A percentile compares a stretch with the other conserved stretches of the same genome.
Conservation (phyloP, 2,797 vertebrate genomes). For the Notolepis coatsorum region DNA sequence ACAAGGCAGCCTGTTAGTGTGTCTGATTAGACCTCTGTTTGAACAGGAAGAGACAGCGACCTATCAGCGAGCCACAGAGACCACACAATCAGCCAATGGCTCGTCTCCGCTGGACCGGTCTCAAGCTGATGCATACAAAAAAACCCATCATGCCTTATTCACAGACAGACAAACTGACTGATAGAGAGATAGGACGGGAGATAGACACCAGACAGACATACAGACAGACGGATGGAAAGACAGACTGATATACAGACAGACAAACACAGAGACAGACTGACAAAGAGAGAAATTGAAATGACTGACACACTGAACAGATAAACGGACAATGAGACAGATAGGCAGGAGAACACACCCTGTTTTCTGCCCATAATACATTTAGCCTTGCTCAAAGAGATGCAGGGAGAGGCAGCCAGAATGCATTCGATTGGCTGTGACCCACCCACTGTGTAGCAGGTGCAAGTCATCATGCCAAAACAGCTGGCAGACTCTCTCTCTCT, state of each 20-base stretch:
- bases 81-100: slow-evolving; percentile 51
- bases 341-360: slow-evolving; percentile 42
- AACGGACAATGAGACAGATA: not conserved
- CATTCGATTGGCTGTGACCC: slow-evolving; percentile 58
- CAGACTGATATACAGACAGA: too few relatives aligned
- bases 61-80: slow-evolving; percentile 60
- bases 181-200: not conserved
- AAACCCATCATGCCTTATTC: slow-evolving; percentile 21
- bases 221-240: slow-evolving; percentile 2
- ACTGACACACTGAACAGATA: too few relatives aligned
- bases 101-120: slow-evolving; percentile 39
- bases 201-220: not conserved
- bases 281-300: too few relatives aligned
- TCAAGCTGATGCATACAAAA: slow-evolving; percentile 19
- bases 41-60: slow-evolving; percentile 66
- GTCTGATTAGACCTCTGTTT: slow-evolving; percentile 75
- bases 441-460: slow-evolving; percentile 56
- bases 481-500: slow-evolving; percentile 35
- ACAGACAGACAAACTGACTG: slow-evolving; percentile 1
- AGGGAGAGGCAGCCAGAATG: slow-evolving; percentile 41
- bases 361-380: slow-evolving; percentile 43
- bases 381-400: slow-evolving; percentile 36
- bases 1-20: slow-evolving; percentile 69
- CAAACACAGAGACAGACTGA: too few relatives aligned
- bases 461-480: slow-evolving; percentile 57